phyloP scores from a whole-genome alignment of 2,888 invertebrate species.

The Drosophila yooni region DNA sequence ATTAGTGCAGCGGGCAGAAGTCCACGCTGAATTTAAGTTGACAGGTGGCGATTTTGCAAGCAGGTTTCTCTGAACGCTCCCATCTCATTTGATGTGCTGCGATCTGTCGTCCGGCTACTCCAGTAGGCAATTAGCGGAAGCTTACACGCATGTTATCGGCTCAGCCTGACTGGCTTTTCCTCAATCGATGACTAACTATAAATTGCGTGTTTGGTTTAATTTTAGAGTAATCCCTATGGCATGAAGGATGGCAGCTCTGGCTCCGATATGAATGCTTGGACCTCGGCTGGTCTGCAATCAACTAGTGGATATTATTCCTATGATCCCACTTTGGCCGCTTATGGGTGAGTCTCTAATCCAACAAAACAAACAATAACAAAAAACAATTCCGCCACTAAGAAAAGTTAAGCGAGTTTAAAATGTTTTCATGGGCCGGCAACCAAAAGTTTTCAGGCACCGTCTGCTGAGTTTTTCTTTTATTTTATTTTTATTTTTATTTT shows the following conservation, averaged over 20 bases:
- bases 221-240: conserved; percentile 95
- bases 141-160: conserved; percentile 59
- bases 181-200: conserved; percentile 10
- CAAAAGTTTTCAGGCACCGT: conserved; percentile 65
- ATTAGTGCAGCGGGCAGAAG: conserved; percentile 67
- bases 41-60: conserved; percentile 48
- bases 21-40: conserved; percentile 67
- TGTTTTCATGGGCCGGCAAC: conserved; percentile 56
- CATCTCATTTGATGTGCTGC: conserved; percentile 17
- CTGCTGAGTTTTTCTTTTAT: conserved; percentile 60
- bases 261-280: conserved; percentile 96
- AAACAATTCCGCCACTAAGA: conserved; percentile 48
- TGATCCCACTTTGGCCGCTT: conserved; percentile 94
- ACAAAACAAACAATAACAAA: conserved; percentile 20
- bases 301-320: conserved; percentile 96
- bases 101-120: conserved; percentile 28
- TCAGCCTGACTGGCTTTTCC: conserved; percentile 25
- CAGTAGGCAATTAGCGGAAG: conserved; percentile 43
- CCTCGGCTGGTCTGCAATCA: conserved; percentile 94
- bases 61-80: conserved; percentile 23
- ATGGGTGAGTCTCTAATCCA: conserved; percentile 90
- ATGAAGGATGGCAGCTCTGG: conserved; percentile 93
- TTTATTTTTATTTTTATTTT: not conserved
- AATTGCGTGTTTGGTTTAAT: conserved; percentile 17
- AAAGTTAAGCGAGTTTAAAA: conserved; percentile 70